Evolutionary conservation across 2,888 invertebrate species (phyloP).

Genomic region (Diploptera punctata): DNA sequence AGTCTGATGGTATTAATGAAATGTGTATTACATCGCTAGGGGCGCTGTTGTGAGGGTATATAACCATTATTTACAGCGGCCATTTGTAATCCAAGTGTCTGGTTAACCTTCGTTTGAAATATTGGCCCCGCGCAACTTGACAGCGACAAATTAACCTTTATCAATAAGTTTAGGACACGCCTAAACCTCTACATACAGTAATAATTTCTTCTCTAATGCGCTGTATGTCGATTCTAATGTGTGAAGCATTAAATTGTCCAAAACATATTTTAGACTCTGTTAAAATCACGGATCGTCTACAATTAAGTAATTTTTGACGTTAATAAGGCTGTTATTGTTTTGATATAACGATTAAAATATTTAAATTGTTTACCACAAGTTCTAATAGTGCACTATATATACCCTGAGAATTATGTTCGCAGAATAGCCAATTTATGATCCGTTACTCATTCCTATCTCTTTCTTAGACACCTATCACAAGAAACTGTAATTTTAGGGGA

Average conservation of each 20-base stretch:
- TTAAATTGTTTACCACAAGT: too few species aligned
- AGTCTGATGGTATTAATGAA: conserved; percentile 27
- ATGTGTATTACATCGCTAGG: conserved; percentile 17
- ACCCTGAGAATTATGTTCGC: too few species aligned
- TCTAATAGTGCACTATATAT: too few species aligned
- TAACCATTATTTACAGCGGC: conserved; percentile 34
- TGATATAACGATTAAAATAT: too few species aligned
- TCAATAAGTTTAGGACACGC: conserved; percentile 40
- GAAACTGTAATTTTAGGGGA: too few species aligned
- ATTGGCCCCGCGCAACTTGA: conserved; percentile 37
- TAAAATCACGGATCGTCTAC: neutral
- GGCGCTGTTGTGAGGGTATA: conserved; percentile 29
- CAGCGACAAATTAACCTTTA: conserved; percentile 42
- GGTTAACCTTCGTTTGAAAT: conserved; percentile 41
- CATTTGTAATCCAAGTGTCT: conserved; percentile 36
- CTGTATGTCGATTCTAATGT: conserved; percentile 7
- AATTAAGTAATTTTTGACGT: too few species aligned
- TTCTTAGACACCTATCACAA: too few species aligned
- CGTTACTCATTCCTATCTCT: too few species aligned
- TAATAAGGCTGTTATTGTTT: too few species aligned
- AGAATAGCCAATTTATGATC: too few species aligned
- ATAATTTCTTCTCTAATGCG: conserved; percentile 8
- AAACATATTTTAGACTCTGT: neutral
- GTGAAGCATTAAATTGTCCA: neutral
- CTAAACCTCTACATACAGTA: conserved; percentile 17